These are phyloP conservation scores for Neopelma chrysocephalum DNA, from an alignment of 2,797 vertebrate genomes.

Conservation along the genomic window DNA sequence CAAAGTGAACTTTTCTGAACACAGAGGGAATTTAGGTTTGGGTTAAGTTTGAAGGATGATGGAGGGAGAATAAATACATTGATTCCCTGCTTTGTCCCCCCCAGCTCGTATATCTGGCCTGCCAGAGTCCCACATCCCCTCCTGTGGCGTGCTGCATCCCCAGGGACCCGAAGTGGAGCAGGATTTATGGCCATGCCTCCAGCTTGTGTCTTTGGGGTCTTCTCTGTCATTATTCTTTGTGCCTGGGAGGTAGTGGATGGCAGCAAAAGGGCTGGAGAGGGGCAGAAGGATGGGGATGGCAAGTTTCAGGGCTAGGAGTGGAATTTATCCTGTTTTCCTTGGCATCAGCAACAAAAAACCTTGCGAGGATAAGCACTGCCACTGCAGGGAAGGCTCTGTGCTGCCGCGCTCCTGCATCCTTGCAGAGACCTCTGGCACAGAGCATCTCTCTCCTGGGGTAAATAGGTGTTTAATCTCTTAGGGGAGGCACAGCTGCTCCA, in stretches of 20 bases:
- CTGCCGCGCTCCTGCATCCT: background rate
- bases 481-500: rapidly evolving
- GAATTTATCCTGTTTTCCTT: background rate
- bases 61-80: background rate
- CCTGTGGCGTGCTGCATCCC: rapidly evolving
- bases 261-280: background rate
- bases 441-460: background rate
- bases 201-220: background rate
- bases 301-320: background rate
- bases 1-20: background rate
- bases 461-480: background rate
- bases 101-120: background rate
- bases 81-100: background rate
- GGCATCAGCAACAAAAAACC: background rate
- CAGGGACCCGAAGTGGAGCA: background rate
- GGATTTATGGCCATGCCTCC: background rate
- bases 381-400: background rate
- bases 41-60: background rate
- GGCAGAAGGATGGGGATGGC: background rate
- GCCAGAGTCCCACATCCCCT: background rate
- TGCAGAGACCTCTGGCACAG: rapidly evolving
- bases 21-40: background rate
- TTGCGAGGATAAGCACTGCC: background rate
- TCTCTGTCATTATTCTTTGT: background rate
- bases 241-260: background rate